These are phyloP conservation scores for Corythornis leucogaster DNA, from an alignment of 2,797 vertebrate species.

Conservation along the genomic window DNA sequence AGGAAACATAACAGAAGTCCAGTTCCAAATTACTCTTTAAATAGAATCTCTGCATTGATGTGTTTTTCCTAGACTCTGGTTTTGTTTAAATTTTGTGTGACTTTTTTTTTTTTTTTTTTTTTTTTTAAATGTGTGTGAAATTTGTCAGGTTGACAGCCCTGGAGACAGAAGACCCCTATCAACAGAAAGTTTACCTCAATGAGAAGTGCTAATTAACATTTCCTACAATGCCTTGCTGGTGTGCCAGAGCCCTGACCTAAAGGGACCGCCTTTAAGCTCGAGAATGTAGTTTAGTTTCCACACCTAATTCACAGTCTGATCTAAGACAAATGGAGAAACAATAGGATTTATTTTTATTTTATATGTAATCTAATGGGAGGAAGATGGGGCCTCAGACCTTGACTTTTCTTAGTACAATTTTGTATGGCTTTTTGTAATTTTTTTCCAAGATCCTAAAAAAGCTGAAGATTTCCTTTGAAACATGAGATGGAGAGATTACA, in stretches of 20 bases:
- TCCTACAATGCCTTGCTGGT: slow-evolving; percentile 7
- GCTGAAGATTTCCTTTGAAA: background rate
- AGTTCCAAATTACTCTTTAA: slow-evolving; percentile 64
- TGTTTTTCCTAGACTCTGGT: slow-evolving; percentile 40
- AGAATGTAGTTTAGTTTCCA: slow-evolving; percentile 16
- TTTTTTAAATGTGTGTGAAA: background rate
- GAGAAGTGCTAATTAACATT: slow-evolving; percentile 19
- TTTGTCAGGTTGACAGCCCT: slow-evolving; percentile 16
- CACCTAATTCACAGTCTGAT: background rate
- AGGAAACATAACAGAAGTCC: slow-evolving; percentile 61
- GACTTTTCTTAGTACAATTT: slow-evolving; percentile 40
- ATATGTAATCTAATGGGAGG: slow-evolving; percentile 19
- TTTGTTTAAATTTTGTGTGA: slow-evolving; percentile 55
- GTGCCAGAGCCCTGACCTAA: slow-evolving; percentile 29
- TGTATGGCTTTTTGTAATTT: background rate
- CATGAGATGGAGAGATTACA: background rate
- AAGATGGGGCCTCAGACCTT: slow-evolving; percentile 32
- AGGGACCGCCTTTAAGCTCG: background rate
- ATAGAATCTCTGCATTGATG: slow-evolving; percentile 52
- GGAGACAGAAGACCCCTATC: slow-evolving; percentile 13
- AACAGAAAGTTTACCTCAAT: background rate
- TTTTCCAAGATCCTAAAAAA: slow-evolving; percentile 1
- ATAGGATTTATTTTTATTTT: slow-evolving; percentile 65
- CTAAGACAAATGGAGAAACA: slow-evolving; percentile 40
- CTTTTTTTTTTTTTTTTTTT: background rate